Evolutionary conservation across 2,797 vertebrate genomes (phyloP), one percentile per base, ranked within the genome.

Genomic region (Amblyraja radiata): DNA sequence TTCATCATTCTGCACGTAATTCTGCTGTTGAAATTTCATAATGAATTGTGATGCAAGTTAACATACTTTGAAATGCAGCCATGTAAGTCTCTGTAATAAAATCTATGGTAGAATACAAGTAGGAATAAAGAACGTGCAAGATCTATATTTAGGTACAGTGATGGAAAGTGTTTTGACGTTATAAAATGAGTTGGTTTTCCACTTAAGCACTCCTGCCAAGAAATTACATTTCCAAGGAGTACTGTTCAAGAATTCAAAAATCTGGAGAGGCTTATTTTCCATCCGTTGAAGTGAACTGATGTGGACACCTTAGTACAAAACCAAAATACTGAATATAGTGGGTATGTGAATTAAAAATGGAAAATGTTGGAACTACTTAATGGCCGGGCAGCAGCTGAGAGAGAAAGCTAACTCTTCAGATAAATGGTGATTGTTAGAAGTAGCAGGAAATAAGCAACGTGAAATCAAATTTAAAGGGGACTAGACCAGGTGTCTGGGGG

Each of bases 21-120:
- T 25, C 54, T 73, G 90, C 25, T 46, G 46, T n/a, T 92, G 25
- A 74, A 39, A 92, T 76, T 76, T 76, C 28, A 23, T 39, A 92
- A 92, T 76, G 90, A 54, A 76, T 92, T 74, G 71, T 71, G 32
- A 28, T 23, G 5, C 6, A 16, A 71, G 39, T 5, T n/a, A 92
- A 74, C 68, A 76, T 36, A 92, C 71, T 58, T 92, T 92, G 71
- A 92, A 76, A 92, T 68, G n/a, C 90, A 76, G 39, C 73, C 21
- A 28, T 54, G 16, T 92, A 76, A 76, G 25, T 92, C 39, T 23
- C 21, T 28, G 71, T n/a, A 58, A 76, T 92, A 92, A 76, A 92
- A 76, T 18, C 39, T 28, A 21, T 74, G 71, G 73, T 5, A 54
- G 73, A 92, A 92, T 46, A 76, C 23, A 74, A 54, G 11, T 54